Percentiles rank a stretch among this genome's conserved stretches.
phyloP scores from a whole-genome alignment of 1,140 invertebrate species.

The Lanistes nyassanus region DNA sequence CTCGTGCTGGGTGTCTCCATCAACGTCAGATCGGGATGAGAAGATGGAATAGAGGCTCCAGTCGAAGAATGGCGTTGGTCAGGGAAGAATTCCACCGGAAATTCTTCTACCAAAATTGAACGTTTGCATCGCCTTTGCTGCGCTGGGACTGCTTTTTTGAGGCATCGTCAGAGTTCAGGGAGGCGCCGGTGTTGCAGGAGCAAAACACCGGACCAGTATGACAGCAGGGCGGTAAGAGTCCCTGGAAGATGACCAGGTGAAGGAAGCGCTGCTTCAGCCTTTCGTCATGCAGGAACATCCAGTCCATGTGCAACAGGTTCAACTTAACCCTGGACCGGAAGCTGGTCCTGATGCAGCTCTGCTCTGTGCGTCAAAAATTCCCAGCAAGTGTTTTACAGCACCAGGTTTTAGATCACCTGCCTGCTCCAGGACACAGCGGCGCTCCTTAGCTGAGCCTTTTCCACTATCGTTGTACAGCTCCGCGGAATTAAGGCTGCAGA shows the following conservation, averaged over 20 bases:
- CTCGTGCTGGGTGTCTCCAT: no score
- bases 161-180: background rate
- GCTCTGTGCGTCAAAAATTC: constrained; percentile 12
- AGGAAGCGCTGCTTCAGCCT: constrained; percentile 6
- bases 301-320: constrained; percentile 26
- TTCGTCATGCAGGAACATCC: constrained; percentile 22
- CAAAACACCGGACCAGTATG: background rate
- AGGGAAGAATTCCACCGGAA: no score
- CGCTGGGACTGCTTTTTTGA: no score
- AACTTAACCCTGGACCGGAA: constrained; percentile 15
- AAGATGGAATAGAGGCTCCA: no score
- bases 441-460: constrained; percentile 11
- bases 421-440: constrained; percentile 24
- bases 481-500: constrained; percentile 29
- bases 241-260: constrained; percentile 8
- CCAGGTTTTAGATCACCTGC: no score
- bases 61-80: no score
- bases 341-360: background rate
- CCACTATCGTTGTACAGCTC: constrained; percentile 25
- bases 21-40: no score
- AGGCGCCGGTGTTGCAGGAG: background rate
- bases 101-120: no score
- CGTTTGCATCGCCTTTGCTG: no score
- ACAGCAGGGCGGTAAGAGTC: constrained; percentile 14
- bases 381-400: constrained; percentile 18